These are phyloP conservation scores for Brachypodius melanocephalos DNA, from an alignment of 2,113 vertebrate species.

Conservation along the genomic window DNA sequence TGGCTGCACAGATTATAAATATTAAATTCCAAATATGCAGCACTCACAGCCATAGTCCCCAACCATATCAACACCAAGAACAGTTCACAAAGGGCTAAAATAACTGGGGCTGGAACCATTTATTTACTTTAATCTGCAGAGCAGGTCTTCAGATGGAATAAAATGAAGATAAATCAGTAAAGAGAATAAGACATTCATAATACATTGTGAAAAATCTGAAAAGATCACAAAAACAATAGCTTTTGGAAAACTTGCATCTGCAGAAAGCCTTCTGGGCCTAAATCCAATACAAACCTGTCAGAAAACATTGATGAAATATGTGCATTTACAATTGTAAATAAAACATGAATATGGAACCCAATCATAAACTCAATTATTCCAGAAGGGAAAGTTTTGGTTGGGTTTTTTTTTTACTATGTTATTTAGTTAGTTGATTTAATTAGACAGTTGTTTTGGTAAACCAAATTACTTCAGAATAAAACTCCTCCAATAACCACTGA, in stretches of 20 bases:
- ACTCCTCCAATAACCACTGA: not conserved
- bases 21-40: slow-evolving; percentile 5
- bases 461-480: slow-evolving; percentile 34
- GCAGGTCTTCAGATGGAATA: not conserved
- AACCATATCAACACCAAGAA: slow-evolving; percentile 39
- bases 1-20: not conserved
- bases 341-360: slow-evolving; percentile 49
- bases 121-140: slow-evolving; percentile 49
- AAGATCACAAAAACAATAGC: slow-evolving; percentile 55
- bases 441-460: slow-evolving; percentile 32
- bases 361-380: slow-evolving; percentile 49
- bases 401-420: not conserved
- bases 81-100: not conserved
- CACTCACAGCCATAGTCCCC: not conserved
- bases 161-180: slow-evolving; percentile 46
- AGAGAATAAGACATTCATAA: slow-evolving; percentile 56
- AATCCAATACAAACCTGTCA: slow-evolving; percentile 70
- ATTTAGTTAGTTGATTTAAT: slow-evolving; percentile 60
- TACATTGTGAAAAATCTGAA: slow-evolving; percentile 15
- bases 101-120: not conserved
- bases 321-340: slow-evolving; percentile 67
- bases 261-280: slow-evolving; percentile 64
- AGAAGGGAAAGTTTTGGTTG: not conserved
- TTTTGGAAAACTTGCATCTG: slow-evolving; percentile 53
- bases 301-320: slow-evolving; percentile 67